phyloP scores from a whole-genome alignment of 64 coral and sea anemone species.

The Dendrophyllia cribrosa region DNA sequence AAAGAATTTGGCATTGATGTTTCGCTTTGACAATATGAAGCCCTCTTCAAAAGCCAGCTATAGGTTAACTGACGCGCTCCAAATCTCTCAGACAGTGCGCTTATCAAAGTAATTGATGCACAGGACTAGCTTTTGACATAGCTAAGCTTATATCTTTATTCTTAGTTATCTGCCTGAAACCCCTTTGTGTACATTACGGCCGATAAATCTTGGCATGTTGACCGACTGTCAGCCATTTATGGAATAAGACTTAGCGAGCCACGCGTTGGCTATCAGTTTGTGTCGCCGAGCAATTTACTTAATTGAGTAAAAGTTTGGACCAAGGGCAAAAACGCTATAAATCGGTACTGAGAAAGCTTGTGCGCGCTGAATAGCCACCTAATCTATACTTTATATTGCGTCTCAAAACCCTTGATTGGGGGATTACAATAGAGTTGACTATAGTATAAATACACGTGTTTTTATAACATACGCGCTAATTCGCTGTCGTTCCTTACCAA shows the following conservation, averaged over 20 bases:
- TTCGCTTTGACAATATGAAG: background rate
- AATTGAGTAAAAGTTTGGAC: background rate
- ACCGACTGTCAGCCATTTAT: background rate
- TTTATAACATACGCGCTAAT: no score
- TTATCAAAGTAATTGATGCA: constrained; percentile 19
- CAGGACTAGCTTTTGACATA: background rate
- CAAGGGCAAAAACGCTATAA: background rate
- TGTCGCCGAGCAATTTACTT: background rate
- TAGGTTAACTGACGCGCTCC: background rate
- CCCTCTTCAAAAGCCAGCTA: background rate
- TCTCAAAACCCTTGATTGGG: background rate
- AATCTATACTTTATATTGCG: constrained; percentile 5
- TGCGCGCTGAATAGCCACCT: background rate
- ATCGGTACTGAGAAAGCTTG: background rate
- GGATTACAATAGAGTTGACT: no score
- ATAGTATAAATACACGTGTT: no score
- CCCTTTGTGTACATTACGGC: constrained; percentile 26
- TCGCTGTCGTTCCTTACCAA: no score
- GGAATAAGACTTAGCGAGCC: background rate
- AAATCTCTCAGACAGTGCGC: background rate
- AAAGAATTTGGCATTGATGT: background rate
- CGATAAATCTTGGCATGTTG: constrained; percentile 16
- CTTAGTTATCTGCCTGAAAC: background rate
- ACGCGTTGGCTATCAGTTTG: background rate
- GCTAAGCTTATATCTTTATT: background rate